Conservation (phyloP, 2,797 vertebrate species). For the Rhabdomys pumilio region DNA sequence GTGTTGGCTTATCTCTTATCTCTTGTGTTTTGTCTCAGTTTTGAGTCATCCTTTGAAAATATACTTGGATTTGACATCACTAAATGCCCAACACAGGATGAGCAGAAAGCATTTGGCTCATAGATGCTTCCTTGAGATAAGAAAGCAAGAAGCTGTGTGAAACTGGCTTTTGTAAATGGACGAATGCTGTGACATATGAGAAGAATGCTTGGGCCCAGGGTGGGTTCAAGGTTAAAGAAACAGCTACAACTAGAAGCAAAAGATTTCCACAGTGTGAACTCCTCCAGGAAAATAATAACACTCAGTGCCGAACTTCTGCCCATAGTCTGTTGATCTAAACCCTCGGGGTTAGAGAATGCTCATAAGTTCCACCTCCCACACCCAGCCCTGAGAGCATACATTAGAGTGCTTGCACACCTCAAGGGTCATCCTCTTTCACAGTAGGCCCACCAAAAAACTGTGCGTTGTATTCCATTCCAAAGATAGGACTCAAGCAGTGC, state of each 20-base stretch:
- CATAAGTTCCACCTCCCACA: slow-evolving; percentile 66
- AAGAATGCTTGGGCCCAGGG: neutral
- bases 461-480: slow-evolving; percentile 62
- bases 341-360: slow-evolving; percentile 73
- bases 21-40: neutral
- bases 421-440: slow-evolving; percentile 71
- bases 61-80: neutral
- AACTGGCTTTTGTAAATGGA: neutral
- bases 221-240: slow-evolving; percentile 52
- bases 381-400: slow-evolving; percentile 77
- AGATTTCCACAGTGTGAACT: neutral
- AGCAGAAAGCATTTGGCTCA: neutral
- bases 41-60: slow-evolving; percentile 3
- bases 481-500: slow-evolving; percentile 73
- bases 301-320: neutral
- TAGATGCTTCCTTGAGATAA: neutral
- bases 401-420: slow-evolving; percentile 58
- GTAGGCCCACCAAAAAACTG: slow-evolving; percentile 32
- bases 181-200: neutral
- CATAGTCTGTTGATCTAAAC: slow-evolving; percentile 60
- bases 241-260: slow-evolving; percentile 28
- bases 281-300: slow-evolving; percentile 50
- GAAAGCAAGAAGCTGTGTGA: neutral
- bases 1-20: neutral
- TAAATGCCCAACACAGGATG: neutral